phyloP scores from a whole-genome alignment of 2,113 vertebrate species.

The Leucoraja erinaceus region DNA sequence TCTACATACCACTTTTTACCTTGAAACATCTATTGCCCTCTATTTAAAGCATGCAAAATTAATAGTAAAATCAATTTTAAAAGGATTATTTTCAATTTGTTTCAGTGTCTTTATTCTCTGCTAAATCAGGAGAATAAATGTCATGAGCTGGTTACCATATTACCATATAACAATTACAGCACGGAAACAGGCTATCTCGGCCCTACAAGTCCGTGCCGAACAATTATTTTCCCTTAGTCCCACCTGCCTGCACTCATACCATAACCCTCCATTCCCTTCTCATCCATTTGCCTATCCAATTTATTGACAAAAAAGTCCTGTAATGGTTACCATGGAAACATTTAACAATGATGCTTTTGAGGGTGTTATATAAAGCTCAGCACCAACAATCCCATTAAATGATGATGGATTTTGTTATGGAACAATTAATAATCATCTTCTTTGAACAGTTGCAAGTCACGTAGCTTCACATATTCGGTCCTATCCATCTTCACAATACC shows the following conservation, averaged over 20 bases:
- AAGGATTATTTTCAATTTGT: background rate
- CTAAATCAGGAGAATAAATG: background rate
- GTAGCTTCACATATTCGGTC: background rate
- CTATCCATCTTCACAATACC: background rate
- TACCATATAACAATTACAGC: too few species aligned
- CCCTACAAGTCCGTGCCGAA: too few species aligned
- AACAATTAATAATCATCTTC: background rate
- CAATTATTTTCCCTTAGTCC: too few species aligned
- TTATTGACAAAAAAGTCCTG: too few species aligned
- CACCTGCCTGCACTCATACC: too few species aligned
- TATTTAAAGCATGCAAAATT: background rate
- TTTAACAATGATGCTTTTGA: background rate
- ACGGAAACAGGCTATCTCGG: too few species aligned
- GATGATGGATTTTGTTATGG: background rate
- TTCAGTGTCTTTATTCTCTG: background rate
- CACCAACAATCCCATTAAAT: background rate
- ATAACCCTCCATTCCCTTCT: too few species aligned
- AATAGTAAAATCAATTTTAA: background rate
- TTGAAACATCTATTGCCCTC: background rate
- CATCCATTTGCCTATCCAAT: too few species aligned
- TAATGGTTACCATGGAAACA: constrained; percentile 12
- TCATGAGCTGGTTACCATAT: background rate
- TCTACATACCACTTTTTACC: background rate
- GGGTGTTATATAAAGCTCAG: background rate
- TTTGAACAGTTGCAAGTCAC: background rate